Evolutionary conservation across 30 jellyfish, hydroid and myxozoan species (phyloP), one percentile per base, ranked within the genome.

Genomic region (Hydra vulgaris): DNA sequence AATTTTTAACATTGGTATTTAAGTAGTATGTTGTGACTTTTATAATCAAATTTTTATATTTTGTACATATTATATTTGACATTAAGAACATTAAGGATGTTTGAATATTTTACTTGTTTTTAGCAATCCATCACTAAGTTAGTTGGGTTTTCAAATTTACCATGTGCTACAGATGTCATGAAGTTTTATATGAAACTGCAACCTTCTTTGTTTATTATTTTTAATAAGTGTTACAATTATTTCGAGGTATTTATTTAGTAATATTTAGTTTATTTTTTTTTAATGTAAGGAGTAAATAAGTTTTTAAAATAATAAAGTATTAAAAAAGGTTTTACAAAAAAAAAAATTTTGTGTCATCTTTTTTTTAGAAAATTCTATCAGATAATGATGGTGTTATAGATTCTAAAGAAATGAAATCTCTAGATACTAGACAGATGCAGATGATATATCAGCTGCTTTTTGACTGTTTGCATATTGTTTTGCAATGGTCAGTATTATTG

Each of bases 81-180:
- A n/a, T n/a, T n/a, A n/a, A n/a, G n/a, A n/a, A n/a, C n/a, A n/a
- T n/a, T n/a, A n/a, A n/a, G n/a, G n/a, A n/a, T n/a, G n/a, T n/a
- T n/a, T n/a, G n/a, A n/a, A n/a, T n/a, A n/a, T n/a, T 53, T 53
- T 25, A 40, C 5, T 77, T 74, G 0, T 7, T 70, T 72, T 5
- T 66, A 89, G 96, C 86, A 78, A 78, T 83, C 90, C 22, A 81
- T 84, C 55, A 72, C 75, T 54, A 89, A 81, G 54, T 78, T 77
- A 72, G 74, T 82, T 27, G 96, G 96, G 8, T 89, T 89, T 78
- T 84, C 96, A 0, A 75, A 81, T 21, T 23, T 82, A 17, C 85
- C 93, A 25, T 25, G 77, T 55, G 67, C 69, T 18, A 27, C 26
- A n/a, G 54, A 84, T 76, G 74, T 77, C 18, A 86, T 89, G 18